Conservation (phyloP, 2,797 vertebrate genomes). For the Coendou prehensilis region DNA sequence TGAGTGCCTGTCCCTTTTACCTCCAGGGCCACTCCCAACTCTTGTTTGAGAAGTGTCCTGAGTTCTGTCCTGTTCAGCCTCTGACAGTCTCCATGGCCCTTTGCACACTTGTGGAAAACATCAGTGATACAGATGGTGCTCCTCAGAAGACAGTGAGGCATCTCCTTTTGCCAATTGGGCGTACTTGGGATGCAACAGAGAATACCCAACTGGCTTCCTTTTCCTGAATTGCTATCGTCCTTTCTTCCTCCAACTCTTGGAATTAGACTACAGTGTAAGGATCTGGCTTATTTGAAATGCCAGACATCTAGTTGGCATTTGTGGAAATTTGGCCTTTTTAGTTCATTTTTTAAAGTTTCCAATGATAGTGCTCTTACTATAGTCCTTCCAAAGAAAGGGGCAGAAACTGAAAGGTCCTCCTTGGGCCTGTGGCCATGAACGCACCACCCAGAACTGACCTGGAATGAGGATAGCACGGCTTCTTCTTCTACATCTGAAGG, state of each 20-base stretch:
- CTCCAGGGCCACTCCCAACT: constrained; percentile 89
- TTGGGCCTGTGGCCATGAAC: not conserved
- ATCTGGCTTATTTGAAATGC: not conserved
- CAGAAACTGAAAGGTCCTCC: not conserved
- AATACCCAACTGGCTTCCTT: not conserved
- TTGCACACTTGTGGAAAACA: constrained; percentile 91
- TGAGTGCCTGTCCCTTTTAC: constrained; percentile 76
- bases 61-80: constrained; percentile 86
- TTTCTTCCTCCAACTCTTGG: not conserved
- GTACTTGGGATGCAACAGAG: not conserved
- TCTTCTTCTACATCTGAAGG: not conserved
- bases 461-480: not conserved
- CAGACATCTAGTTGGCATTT: not conserved
- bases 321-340: constrained; percentile 32
- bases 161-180: not conserved
- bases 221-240: not conserved
- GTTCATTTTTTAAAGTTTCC: not conserved
- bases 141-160: constrained; percentile 87
- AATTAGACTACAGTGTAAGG: not conserved
- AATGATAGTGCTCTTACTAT: not conserved
- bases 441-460: not conserved
- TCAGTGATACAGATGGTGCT: constrained; percentile 88
- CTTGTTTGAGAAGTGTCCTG: constrained; percentile 89
- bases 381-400: not conserved
- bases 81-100: constrained; percentile 77